Evolutionary conservation across 2,888 invertebrate species (phyloP).

Genomic region (Galerucella calmariensis): DNA sequence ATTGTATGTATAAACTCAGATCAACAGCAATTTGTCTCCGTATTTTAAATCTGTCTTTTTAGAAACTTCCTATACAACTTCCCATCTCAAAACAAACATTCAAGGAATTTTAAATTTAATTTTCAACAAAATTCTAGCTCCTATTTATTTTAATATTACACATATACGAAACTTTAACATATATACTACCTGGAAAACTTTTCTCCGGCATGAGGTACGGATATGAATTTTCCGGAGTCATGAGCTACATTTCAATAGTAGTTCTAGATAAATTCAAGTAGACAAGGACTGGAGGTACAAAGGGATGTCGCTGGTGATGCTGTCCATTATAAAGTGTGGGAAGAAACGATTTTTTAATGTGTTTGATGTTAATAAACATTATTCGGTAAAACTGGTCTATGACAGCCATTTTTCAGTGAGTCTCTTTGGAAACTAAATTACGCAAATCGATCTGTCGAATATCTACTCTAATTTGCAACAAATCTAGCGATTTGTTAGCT

Average conservation of each 20-base stretch:
- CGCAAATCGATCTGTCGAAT: too few relatives aligned
- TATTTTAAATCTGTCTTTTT: background rate
- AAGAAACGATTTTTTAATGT: too few relatives aligned
- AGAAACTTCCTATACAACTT: background rate
- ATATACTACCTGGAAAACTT: conserved; percentile 8
- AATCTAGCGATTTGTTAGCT: too few relatives aligned
- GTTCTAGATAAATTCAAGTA: background rate
- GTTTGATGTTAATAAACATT: too few relatives aligned
- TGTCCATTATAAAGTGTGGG: too few relatives aligned
- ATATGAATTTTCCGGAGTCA: conserved; percentile 13
- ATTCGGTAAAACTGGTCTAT: too few relatives aligned
- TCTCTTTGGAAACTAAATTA: too few relatives aligned
- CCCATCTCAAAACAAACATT: background rate
- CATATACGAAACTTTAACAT: background rate
- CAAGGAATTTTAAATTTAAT: conserved; percentile 13
- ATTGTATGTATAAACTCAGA: too few relatives aligned
- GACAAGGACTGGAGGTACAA: background rate
- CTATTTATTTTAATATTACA: conserved; percentile 12
- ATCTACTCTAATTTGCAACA: too few relatives aligned
- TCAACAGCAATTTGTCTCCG: background rate
- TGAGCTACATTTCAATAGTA: conserved; percentile 11
- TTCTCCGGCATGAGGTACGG: background rate
- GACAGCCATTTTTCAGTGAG: too few relatives aligned
- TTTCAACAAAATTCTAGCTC: conserved; percentile 2
- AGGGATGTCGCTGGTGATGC: background rate